Conservation (phyloP, 2,888 invertebrate genomes). For the Prosapia bicincta region DNA sequence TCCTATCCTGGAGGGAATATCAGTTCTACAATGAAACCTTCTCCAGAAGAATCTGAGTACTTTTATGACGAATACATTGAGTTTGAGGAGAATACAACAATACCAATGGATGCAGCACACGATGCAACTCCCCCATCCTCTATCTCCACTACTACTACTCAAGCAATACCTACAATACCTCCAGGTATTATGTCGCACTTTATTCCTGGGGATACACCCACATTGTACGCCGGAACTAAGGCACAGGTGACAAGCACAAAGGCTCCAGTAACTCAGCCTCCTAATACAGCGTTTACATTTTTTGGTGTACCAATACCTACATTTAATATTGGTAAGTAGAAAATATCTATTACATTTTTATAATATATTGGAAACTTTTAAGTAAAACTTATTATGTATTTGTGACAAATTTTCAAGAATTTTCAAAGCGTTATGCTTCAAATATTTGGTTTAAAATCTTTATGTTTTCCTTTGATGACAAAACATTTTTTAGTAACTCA, state of each 20-base stretch:
- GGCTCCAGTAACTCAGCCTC: conserved; percentile 29
- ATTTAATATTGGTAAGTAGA: conserved; percentile 60
- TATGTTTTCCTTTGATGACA: too few species aligned
- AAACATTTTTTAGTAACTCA: too few species aligned
- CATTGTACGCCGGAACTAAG: conserved; percentile 52
- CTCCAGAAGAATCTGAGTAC: conserved; percentile 75
- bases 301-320: conserved; percentile 79
- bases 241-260: conserved; percentile 36
- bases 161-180: conserved; percentile 30
- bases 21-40: conserved; percentile 43
- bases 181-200: conserved; percentile 46
- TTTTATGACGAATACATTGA: conserved; percentile 81
- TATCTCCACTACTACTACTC: conserved; percentile 25
- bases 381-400: too few species aligned
- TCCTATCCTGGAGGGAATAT: conserved; percentile 1
- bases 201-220: conserved; percentile 57
- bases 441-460: too few species aligned
- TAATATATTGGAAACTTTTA: too few species aligned
- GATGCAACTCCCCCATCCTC: background rate
- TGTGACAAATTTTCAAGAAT: too few species aligned
- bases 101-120: background rate
- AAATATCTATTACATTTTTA: too few species aligned
- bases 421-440: too few species aligned
- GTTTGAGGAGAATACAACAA: conserved; percentile 58
- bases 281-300: conserved; percentile 66